Evolutionary conservation across 2,113 vertebrate genomes (phyloP).

Genomic region (Tragelaphus buxtoni): DNA sequence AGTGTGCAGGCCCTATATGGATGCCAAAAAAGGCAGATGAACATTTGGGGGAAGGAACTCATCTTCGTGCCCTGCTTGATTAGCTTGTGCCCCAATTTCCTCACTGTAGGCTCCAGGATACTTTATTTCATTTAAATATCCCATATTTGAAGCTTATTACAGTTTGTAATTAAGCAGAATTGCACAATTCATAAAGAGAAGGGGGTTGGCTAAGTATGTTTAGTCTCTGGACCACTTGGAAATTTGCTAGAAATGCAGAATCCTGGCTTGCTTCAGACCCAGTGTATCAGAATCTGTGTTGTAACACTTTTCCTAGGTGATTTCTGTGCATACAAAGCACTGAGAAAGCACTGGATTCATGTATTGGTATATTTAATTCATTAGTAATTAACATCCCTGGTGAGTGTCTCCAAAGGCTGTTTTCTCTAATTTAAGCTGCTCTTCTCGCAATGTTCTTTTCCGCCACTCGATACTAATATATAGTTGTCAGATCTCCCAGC

Average conservation of each 20-base stretch:
- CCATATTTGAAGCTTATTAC: not conserved
- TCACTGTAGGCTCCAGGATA: not conserved
- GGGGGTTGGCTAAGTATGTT: not conserved
- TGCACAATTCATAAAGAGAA: not conserved
- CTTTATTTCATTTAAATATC: not conserved
- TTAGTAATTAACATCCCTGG: conserved; percentile 54
- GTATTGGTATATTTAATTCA: conserved; percentile 25
- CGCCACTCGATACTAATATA: conserved; percentile 51
- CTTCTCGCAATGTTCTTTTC: conserved; percentile 40
- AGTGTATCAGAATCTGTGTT: not conserved
- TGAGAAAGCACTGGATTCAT: conserved; percentile 32
- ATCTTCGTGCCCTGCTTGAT: not conserved
- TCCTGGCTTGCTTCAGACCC: not conserved
- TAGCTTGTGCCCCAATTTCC: not conserved
- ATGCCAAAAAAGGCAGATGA: not conserved
- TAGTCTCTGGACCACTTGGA: not conserved
- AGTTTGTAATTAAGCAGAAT: not conserved
- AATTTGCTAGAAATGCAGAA: not conserved
- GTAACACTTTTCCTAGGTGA: conserved; percentile 10
- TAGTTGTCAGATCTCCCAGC: conserved; percentile 46
- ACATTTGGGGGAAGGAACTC: not conserved
- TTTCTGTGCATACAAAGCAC: not conserved
- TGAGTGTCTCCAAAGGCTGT: conserved; percentile 29
- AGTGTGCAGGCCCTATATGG: not conserved
- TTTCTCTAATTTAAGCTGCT: conserved; percentile 37